Evolutionary conservation across 2,888 invertebrate genomes (phyloP).

Genomic region (Torymus texanus): DNA sequence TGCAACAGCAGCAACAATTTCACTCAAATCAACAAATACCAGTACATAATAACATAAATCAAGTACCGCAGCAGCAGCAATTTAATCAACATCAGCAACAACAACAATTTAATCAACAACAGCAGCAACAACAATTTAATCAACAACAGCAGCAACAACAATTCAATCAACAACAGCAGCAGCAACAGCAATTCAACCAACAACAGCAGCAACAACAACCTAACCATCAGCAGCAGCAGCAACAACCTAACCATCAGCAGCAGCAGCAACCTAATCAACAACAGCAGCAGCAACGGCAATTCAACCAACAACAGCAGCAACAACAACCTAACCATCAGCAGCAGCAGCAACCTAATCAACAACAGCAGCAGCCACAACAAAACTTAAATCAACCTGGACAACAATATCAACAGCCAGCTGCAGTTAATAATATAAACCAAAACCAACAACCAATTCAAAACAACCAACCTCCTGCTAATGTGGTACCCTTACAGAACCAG

Average conservation of each 20-base stretch:
- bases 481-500: conserved; percentile 23
- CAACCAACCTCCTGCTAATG: conserved; percentile 21
- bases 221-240: conserved; percentile 29
- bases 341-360: not conserved
- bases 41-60: conserved; percentile 24
- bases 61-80: conserved; percentile 60
- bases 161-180: conserved; percentile 61
- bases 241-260: not conserved
- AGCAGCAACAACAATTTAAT: too few species aligned
- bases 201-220: conserved; percentile 57
- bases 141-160: conserved; percentile 23
- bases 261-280: conserved; percentile 4
- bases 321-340: not conserved
- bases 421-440: conserved; percentile 51
- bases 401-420: conserved; percentile 15
- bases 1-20: conserved; percentile 60
- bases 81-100: conserved; percentile 59
- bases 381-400: not conserved
- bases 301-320: not conserved
- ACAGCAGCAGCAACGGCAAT: not conserved
- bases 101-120: conserved; percentile 49
- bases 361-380: not conserved
- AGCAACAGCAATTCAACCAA: conserved; percentile 59
- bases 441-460: conserved; percentile 52
- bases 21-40: conserved; percentile 24